Evolutionary conservation across 2,113 vertebrate genomes (phyloP).

Genomic region (Melozone crissalis): DNA sequence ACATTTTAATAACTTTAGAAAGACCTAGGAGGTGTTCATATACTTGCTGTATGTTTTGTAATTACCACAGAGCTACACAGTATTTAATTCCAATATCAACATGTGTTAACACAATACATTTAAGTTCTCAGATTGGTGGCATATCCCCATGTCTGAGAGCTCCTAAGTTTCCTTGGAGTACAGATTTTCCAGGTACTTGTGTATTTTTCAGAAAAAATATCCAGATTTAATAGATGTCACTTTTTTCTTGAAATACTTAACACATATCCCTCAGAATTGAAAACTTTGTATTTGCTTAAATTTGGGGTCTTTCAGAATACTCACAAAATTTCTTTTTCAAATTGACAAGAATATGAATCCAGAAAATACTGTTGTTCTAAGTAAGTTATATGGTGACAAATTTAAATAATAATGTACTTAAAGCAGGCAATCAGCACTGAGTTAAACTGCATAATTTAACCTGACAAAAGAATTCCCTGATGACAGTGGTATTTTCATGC

Average conservation of each 20-base stretch:
- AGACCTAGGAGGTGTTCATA: not conserved
- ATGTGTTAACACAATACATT: not conserved
- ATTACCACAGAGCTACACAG: not conserved
- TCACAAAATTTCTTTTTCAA: not conserved
- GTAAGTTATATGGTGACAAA: not conserved
- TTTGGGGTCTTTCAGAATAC: not conserved
- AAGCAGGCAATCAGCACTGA: not conserved
- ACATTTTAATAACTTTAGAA: not conserved
- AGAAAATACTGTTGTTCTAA: not conserved
- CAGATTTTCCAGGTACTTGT: not conserved
- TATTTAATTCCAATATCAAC: not conserved
- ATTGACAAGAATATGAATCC: not conserved
- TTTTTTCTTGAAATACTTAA: not conserved
- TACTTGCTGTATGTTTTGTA: not conserved
- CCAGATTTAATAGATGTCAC: not conserved
- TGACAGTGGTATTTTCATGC: not conserved
- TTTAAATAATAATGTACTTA: not conserved
- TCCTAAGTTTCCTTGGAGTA: not conserved
- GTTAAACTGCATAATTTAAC: not conserved
- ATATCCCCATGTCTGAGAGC: not conserved
- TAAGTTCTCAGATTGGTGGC: not conserved
- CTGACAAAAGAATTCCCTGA: not conserved
- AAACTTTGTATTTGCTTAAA: not conserved
- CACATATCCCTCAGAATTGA: not conserved
- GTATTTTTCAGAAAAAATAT: not conserved